phyloP scores from a whole-genome alignment of 2,113 vertebrate genomes.

The Equus przewalskii region DNA sequence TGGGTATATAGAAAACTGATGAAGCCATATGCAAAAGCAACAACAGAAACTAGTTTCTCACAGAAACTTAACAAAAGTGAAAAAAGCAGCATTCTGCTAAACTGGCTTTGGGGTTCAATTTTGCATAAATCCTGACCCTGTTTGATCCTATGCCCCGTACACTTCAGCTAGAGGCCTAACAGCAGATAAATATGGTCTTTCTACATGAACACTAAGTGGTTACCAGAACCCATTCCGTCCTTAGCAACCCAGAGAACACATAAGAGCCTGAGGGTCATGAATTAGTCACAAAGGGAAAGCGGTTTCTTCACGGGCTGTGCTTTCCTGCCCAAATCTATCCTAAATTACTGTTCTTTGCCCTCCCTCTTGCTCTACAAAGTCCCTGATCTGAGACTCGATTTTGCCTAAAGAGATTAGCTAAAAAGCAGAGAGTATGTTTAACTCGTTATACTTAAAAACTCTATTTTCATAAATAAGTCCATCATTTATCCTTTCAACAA shows the following conservation, averaged over 20 bases:
- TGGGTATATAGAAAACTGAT: background rate
- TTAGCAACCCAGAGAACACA: background rate
- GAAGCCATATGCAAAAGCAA: background rate
- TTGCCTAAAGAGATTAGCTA: background rate
- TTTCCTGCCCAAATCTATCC: background rate
- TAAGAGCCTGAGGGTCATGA: background rate
- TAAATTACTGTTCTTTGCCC: background rate
- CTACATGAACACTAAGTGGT: background rate
- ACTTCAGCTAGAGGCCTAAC: background rate
- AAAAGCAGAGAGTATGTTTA: background rate
- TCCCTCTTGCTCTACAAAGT: background rate
- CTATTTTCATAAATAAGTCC: background rate
- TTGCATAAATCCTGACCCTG: background rate
- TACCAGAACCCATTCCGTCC: background rate
- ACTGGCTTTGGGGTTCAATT: background rate
- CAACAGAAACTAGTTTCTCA: conserved; percentile 1
- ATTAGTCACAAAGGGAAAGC: background rate
- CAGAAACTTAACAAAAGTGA: background rate
- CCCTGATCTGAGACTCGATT: background rate
- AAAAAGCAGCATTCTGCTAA: background rate
- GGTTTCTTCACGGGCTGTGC: background rate
- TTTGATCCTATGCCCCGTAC: background rate
- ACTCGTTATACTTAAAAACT: background rate
- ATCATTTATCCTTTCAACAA: conserved; percentile 30
- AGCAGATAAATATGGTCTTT: background rate